Conservation (phyloP, 2,797 vertebrate species). For the Syngnathus acus region DNA sequence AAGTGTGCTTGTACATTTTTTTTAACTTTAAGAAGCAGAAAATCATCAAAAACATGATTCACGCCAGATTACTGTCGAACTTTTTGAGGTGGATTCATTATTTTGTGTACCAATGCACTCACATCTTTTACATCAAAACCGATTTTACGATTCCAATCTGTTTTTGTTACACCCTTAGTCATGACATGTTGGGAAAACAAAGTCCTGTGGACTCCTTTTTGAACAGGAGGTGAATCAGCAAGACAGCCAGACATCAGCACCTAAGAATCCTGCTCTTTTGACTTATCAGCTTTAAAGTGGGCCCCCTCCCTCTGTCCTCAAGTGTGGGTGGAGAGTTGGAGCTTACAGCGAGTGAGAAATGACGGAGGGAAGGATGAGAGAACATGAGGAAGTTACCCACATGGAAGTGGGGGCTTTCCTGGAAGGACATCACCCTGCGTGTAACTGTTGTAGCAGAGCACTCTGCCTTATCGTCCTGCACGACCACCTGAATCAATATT, state of each 20-base stretch:
- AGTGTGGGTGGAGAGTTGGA: constrained; percentile 52
- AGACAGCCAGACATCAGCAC: constrained; percentile 56
- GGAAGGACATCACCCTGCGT: constrained; percentile 71
- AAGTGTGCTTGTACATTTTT: too few species aligned
- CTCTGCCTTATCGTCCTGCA: constrained; percentile 70
- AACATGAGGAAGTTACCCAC: constrained; percentile 63
- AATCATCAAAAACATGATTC: too few species aligned
- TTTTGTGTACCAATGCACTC: too few species aligned
- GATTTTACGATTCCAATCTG: too few species aligned
- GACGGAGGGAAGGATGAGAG: constrained; percentile 48
- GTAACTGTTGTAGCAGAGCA: constrained; percentile 55
- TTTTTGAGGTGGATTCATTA: too few species aligned
- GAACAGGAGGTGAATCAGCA: constrained; percentile 60
- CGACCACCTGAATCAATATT: constrained; percentile 82
- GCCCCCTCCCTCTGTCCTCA: constrained; percentile 52
- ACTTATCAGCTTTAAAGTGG: constrained; percentile 66
- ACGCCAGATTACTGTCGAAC: too few species aligned
- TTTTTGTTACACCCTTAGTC: neutral
- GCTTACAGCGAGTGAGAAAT: constrained; percentile 35
- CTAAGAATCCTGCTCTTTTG: constrained; percentile 56
- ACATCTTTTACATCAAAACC: too few species aligned
- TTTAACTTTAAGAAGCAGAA: too few species aligned
- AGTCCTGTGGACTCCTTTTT: constrained; percentile 40
- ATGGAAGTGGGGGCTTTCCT: constrained; percentile 71
- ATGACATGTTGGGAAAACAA: constrained; percentile 32